Conservation (phyloP, 2,113 vertebrate species). For the Pogonocichla stellata region DNA sequence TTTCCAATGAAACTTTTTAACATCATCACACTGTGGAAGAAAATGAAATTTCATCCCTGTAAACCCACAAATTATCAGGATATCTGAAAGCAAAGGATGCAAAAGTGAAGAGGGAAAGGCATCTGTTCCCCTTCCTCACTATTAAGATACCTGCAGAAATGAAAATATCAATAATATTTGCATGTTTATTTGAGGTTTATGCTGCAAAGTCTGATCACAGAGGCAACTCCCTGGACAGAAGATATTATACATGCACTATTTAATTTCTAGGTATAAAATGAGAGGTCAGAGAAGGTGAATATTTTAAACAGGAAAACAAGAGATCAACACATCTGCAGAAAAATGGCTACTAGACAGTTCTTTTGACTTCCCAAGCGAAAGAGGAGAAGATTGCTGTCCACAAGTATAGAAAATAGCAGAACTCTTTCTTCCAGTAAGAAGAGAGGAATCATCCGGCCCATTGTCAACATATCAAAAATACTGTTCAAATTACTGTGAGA, state of each 20-base stretch:
- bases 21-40: background rate
- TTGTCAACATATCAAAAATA: background rate
- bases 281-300: background rate
- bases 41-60: background rate
- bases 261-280: background rate
- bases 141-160: background rate
- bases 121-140: background rate
- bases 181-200: background rate
- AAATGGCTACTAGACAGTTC: background rate
- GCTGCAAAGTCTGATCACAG: background rate
- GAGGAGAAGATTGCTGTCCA: background rate
- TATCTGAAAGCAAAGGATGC: background rate
- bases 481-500: background rate
- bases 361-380: background rate
- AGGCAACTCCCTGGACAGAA: fast-evolving
- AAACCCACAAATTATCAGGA: background rate
- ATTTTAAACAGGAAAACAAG: background rate
- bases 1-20: background rate
- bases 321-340: background rate
- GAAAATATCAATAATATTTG: background rate
- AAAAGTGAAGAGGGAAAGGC: fast-evolving
- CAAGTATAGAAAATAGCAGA: background rate
- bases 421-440: background rate
- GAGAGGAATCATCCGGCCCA: background rate
- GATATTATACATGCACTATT: background rate